These are phyloP conservation scores for Rhadina sibilatrix DNA, from an alignment of 2,113 vertebrate genomes.

Conservation along the genomic window DNA sequence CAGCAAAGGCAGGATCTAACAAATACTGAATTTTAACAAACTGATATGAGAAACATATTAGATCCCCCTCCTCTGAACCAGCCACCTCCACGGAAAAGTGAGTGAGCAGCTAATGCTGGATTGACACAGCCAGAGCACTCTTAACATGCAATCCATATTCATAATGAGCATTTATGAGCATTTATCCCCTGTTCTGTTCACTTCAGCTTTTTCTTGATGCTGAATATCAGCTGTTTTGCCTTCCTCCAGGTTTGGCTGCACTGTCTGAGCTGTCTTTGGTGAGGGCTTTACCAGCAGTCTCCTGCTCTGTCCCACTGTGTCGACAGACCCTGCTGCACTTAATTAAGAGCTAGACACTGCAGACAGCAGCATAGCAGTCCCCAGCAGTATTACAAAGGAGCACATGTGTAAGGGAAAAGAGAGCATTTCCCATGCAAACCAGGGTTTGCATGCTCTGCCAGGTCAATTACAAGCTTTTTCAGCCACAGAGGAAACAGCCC, in stretches of 20 bases:
- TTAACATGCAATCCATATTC: background rate
- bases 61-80: background rate
- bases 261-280: background rate
- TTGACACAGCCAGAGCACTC: background rate
- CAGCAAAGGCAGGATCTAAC: background rate
- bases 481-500: conserved; percentile 1
- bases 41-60: background rate
- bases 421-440: conserved; percentile 27
- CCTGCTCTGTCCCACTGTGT: background rate
- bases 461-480: conserved; percentile 41
- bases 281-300: background rate
- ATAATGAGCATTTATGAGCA: background rate
- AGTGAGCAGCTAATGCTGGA: background rate
- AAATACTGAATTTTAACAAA: background rate
- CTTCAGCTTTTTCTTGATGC: background rate
- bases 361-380: background rate
- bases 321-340: background rate
- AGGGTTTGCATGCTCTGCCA: conserved; percentile 19
- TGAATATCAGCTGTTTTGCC: background rate
- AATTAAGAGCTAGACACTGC: background rate
- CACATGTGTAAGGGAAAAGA: background rate
- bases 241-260: background rate
- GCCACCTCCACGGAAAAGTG: background rate
- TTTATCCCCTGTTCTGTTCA: background rate
- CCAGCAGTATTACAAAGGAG: conserved; percentile 14